phyloP scores from a whole-genome alignment of 1,140 invertebrate genomes.

The Drosophila busckii region DNA sequence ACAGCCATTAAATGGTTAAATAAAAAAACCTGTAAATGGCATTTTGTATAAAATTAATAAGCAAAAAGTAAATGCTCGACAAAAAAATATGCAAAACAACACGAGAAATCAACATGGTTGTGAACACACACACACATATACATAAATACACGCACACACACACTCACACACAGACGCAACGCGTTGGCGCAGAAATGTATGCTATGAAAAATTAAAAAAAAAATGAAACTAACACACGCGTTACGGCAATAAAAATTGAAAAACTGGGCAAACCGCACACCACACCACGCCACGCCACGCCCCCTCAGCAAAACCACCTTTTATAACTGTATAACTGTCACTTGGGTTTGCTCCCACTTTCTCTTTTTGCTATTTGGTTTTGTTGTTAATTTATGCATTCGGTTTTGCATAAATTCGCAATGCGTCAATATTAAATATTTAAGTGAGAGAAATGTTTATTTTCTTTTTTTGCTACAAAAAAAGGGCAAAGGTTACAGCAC shows the following conservation, averaged over 20 bases:
- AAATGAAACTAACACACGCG: conserved; percentile 26
- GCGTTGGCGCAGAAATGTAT: conserved; percentile 41
- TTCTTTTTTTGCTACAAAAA: too few relatives aligned
- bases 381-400: conserved; percentile 46
- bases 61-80: conserved; percentile 28
- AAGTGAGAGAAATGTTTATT: conserved; percentile 47
- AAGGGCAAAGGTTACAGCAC: conserved; percentile 14
- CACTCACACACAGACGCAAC: conserved; percentile 4
- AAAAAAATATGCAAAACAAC: conserved; percentile 35
- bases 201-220: conserved; percentile 55
- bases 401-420: conserved; percentile 55
- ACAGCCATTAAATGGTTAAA: conserved; percentile 31
- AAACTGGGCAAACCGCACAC: background rate
- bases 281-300: too few relatives aligned
- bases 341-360: background rate
- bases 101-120: conserved; percentile 67
- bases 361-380: background rate
- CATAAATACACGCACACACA: conserved; percentile 11
- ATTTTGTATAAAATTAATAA: conserved; percentile 68
- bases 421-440: conserved; percentile 24
- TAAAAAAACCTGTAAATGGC: conserved; percentile 41
- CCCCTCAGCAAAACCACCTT: too few relatives aligned
- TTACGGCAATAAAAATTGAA: conserved; percentile 4
- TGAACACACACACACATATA: conserved; percentile 46
- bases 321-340: too few relatives aligned